Evolutionary conservation across 2,888 invertebrate genomes (phyloP).

Genomic region (Brenthis ino): DNA sequence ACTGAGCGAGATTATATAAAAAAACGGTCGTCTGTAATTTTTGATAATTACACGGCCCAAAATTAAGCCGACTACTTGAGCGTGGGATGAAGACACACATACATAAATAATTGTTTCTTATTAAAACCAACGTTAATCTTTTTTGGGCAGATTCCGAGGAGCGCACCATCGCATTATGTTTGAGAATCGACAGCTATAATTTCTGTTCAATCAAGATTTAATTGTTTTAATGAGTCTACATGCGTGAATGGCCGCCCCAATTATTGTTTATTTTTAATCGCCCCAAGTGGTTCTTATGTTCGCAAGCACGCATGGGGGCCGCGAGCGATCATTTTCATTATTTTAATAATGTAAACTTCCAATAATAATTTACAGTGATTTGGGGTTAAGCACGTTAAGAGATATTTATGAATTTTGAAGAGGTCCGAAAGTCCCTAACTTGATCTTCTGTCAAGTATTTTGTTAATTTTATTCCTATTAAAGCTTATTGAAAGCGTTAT

Average conservation of each 20-base stretch:
- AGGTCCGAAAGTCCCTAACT: constrained; percentile 67
- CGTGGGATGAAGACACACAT: constrained; percentile 77
- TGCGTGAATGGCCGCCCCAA: constrained; percentile 82
- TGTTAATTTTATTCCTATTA: constrained; percentile 48
- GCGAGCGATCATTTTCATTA: constrained; percentile 80
- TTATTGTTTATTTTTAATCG: constrained; percentile 83
- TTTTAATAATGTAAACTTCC: constrained; percentile 83
- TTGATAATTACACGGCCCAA: constrained; percentile 77
- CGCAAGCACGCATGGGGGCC: constrained; percentile 80
- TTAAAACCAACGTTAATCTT: constrained; percentile 82
- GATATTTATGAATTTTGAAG: constrained; percentile 76
- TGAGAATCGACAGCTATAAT: constrained; percentile 83
- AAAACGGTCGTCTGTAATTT: constrained; percentile 76
- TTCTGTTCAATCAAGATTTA: constrained; percentile 83
- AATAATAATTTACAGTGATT: constrained; percentile 83
- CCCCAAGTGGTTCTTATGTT: constrained; percentile 81
- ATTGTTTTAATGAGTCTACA: constrained; percentile 82
- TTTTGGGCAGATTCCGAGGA: constrained; percentile 77
- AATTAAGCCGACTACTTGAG: constrained; percentile 73
- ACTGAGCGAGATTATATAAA: constrained; percentile 61
- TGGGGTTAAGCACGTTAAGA: constrained; percentile 81
- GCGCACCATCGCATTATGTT: constrained; percentile 78
- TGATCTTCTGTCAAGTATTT: constrained; percentile 60
- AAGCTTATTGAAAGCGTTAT: background rate
- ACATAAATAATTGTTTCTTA: constrained; percentile 81